Percentiles rank a stretch among this genome's conserved stretches.
phyloP scores from a whole-genome alignment of 2,113 vertebrate species.

The Speoplatyrhinus poulsoni region DNA sequence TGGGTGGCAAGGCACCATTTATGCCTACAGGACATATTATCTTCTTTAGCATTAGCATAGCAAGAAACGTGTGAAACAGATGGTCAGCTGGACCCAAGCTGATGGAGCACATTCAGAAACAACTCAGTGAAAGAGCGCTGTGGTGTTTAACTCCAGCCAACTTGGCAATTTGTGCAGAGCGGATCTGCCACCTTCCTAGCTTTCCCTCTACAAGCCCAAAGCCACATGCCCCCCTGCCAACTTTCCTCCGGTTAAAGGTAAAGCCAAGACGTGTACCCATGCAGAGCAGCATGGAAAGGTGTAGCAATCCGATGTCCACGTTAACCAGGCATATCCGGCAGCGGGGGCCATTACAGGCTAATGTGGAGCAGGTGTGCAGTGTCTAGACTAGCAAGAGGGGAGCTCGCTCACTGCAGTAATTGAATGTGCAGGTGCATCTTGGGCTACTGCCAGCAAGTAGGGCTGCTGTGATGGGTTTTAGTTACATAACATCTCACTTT shows the following conservation, averaged over 20 bases:
- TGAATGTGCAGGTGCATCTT: conserved; percentile 75
- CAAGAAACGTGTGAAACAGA: conserved; percentile 26
- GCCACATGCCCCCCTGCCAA: conserved; percentile 42
- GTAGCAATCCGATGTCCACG: conserved; percentile 50
- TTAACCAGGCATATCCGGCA: conserved; percentile 60
- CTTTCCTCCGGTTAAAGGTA: conserved; percentile 25
- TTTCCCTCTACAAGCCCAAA: conserved; percentile 17
- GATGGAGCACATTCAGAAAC: conserved; percentile 54
- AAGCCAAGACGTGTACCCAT: conserved; percentile 4
- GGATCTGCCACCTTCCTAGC: conserved; percentile 55
- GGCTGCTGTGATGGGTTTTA: conserved; percentile 54
- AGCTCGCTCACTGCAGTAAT: conserved; percentile 52
- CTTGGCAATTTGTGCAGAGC: conserved; percentile 49
- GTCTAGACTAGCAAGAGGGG: conserved; percentile 62
- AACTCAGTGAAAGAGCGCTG: conserved; percentile 31
- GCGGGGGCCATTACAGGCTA: conserved; percentile 51
- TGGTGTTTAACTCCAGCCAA: conserved; percentile 59
- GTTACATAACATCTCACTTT: conserved; percentile 57
- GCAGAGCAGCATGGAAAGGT: conserved; percentile 47
- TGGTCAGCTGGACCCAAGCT: conserved; percentile 40
- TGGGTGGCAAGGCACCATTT: conserved; percentile 28
- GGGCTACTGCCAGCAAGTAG: conserved; percentile 47
- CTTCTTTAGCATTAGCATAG: no score
- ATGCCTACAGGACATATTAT: conserved; percentile 28
- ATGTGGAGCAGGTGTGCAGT: conserved; percentile 69